A percentile compares a stretch with the other conserved stretches of the same genome.
Conservation (phyloP, 2,113 vertebrate genomes). For the Bungarus multicinctus region DNA sequence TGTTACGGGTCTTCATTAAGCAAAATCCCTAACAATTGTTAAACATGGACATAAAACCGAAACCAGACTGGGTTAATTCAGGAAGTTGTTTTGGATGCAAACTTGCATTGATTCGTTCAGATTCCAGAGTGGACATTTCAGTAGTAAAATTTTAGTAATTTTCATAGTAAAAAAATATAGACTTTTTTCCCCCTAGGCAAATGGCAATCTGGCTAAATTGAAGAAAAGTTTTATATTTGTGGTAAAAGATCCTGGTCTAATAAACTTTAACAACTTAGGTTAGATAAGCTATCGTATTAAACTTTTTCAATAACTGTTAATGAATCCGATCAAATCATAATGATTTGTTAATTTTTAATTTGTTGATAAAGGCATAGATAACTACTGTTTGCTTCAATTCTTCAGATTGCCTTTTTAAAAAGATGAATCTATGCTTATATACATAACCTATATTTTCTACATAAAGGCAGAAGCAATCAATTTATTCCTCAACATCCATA, state of each 20-base stretch:
- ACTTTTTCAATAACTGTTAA: neutral
- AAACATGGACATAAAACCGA: slow-evolving; percentile 37
- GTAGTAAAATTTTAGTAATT: neutral
- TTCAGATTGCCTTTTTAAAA: neutral
- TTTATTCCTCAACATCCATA: neutral
- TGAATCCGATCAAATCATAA: neutral
- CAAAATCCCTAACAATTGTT: slow-evolving; percentile 34
- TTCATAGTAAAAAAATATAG: neutral
- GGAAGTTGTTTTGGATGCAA: slow-evolving; percentile 30
- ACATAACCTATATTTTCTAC: neutral
- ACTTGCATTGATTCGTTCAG: slow-evolving; percentile 28
- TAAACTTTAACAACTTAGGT: neutral
- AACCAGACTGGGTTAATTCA: slow-evolving; percentile 48
- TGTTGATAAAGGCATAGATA: neutral
- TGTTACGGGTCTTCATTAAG: slow-evolving; percentile 13
- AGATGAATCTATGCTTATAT: neutral
- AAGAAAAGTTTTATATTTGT: neutral
- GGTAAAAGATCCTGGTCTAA: neutral
- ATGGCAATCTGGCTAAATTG: neutral
- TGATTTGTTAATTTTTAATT: neutral
- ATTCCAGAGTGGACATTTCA: neutral
- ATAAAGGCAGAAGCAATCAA: neutral
- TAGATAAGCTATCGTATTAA: neutral
- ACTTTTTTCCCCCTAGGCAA: neutral
- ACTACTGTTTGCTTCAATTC: neutral